Evolutionary conservation across 2,888 invertebrate species (phyloP), one percentile per base, ranked within the genome.

Genomic region (Pteria penguin): DNA sequence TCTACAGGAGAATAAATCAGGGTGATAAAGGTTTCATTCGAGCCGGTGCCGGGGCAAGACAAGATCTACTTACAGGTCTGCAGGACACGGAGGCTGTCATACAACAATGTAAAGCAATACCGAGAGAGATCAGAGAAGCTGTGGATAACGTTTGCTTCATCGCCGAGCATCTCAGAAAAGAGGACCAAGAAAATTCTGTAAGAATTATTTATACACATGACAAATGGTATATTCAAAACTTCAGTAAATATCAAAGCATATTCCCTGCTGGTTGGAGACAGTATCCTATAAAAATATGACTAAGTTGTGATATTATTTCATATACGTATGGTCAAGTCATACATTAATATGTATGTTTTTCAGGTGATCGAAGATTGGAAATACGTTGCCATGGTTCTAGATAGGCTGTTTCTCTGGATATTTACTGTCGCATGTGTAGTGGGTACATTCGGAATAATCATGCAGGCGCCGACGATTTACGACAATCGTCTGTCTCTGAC

Each of bases 51-150:
- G 81, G 78, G 29, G 68, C 60, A 22, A 68, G 65, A n/a, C 67
- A 73, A n/a, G 80, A 78, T 27, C 62, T 76, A 54, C 27, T 78
- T 18, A 29, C 68, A 11, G 29, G 33, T 8, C 60, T 60, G 11
- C 69, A 70, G 26, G 73, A 73, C 22, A 69, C 70, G 8, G 70
- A 75, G 22, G 24, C 45, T 52, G 31, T 54, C n/a, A 55, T 57
- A n/a, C 54, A 54, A 5, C 27, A 57, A 18, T 14, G 32, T 36
- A 73, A 78, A 26, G 72, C 71, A 24, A 76, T 86, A 58, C 86
- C 89, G 8, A 95, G 97, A 1, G 97, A 97, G 90, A 96, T 98
- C 26, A 94, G 97, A 72, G 96, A 97, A 62, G 98, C 98, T 1
- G 94, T 99, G 81, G 96, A 97, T 91, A 98, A 98, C 81, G 82